Percentiles rank a stretch among this genome's conserved stretches.
phyloP scores from a whole-genome alignment of 2,113 vertebrate genomes.

The Peucedramus taeniatus region DNA sequence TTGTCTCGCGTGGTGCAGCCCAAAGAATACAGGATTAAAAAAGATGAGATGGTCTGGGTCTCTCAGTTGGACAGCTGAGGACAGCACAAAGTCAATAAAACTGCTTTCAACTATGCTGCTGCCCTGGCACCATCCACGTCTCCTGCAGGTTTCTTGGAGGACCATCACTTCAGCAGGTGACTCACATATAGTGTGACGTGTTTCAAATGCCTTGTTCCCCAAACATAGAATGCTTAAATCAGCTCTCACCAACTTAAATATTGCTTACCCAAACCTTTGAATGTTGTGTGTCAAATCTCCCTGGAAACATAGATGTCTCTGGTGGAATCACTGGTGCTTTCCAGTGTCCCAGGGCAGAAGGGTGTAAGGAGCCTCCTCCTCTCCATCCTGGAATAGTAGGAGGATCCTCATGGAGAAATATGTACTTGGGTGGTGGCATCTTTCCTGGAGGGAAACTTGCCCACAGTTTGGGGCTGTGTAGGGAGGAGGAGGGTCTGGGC shows the following conservation, averaged over 20 bases:
- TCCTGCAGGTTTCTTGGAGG: background rate
- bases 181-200: rapidly evolving
- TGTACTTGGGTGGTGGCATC: background rate
- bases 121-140: background rate
- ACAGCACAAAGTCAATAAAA: background rate
- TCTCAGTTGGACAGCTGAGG: background rate
- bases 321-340: background rate
- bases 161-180: background rate
- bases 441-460: background rate
- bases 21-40: background rate
- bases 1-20: rapidly evolving
- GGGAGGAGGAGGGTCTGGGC: background rate
- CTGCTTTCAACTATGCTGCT: background rate
- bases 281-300: background rate
- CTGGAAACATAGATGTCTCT: background rate
- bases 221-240: background rate
- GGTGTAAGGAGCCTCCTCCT: background rate
- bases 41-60: background rate
- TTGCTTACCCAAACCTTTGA: background rate
- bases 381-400: background rate
- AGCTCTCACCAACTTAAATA: background rate
- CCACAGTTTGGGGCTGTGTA: background rate
- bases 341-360: background rate
- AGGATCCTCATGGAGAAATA: background rate
- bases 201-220: background rate